These are phyloP conservation scores for Hirtodrosophila trivittata DNA, from an alignment of 2,888 invertebrate genomes.

Conservation along the genomic window DNA sequence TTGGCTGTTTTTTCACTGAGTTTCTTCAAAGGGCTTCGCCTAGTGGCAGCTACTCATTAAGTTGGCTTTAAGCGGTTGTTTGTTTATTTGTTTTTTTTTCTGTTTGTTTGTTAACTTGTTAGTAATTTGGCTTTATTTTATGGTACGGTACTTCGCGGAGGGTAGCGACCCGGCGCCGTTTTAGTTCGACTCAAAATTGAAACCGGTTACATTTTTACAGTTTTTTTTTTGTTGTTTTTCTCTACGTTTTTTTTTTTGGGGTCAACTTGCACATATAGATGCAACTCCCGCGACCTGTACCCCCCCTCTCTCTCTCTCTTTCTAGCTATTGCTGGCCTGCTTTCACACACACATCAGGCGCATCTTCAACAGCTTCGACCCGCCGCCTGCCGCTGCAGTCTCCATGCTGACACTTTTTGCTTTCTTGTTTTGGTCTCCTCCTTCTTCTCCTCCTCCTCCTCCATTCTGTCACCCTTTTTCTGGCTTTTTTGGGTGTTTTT, in stretches of 20 bases:
- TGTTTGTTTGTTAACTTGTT: conserved; percentile 21
- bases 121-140: conserved; percentile 2
- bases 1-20: too few relatives aligned
- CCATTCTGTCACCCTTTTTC: conserved; percentile 64
- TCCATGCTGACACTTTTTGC: conserved; percentile 3
- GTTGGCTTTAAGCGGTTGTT: too few relatives aligned
- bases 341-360: background rate
- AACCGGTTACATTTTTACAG: conserved; percentile 68
- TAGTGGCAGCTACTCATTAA: conserved; percentile 10
- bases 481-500: conserved; percentile 27
- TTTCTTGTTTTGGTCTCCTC: background rate
- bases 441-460: background rate
- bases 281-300: conserved; percentile 2
- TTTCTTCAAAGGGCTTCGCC: conserved; percentile 17
- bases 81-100: conserved; percentile 12
- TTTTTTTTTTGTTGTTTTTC: conserved; percentile 5
- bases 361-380: background rate
- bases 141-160: conserved; percentile 19
- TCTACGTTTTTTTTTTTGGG: conserved; percentile 52
- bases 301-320: background rate
- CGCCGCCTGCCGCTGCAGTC: conserved; percentile 17
- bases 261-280: conserved; percentile 36
- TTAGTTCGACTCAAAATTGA: conserved; percentile 33
- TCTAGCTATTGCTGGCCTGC: too few relatives aligned
- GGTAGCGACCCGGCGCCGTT: conserved; percentile 51